Base-by-base conservation (phyloP, 1,140 invertebrate genomes). In the Papilio aristodemus region DNA sequence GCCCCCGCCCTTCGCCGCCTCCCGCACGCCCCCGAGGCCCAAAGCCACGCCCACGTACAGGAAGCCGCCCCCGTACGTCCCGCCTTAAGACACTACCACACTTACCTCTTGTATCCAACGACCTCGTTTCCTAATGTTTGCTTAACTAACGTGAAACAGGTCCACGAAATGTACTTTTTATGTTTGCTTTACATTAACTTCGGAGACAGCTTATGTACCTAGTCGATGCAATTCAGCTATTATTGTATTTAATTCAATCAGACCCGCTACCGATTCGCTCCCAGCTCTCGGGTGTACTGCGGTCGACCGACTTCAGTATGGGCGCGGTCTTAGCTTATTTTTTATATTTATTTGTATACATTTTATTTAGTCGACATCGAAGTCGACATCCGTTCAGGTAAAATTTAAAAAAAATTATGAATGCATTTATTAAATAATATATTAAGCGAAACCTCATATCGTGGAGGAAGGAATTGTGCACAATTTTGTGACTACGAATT, bases 61-160 rank as follows among this genome's bases (percentile, higher is more conserved):
- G 80, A 97, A 97, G 91, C 97, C 97, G 41, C 97, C 97, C 69
- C 97, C 97, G 14, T 98, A 98, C 87, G 96, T 97, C 71, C 97
- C 97, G 67, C 97, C 97, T 92, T 97, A 97, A 97, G 67, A 71
- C 41, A 54, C 36, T 36, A 6, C 59, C 36, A 1, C 50, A 8
- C 6, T 10, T 11, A 25, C 14, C 32, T 13, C 59, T 13, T 13
- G 36, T 11, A 0, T 3, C n/a, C 10, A 19, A 10, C 22, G 25
- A 58, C 27, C 13, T 5, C 27, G 25, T 58, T 58, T n/a, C 25
- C 22, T 32, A 8, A 58, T 32, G 2, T 1, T 58, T 19, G 43
- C 43, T 50, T 50, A 4, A 50, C 43, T 50, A 50, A 50, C 17
- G 14, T 50, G 27, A 32, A 50, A 50, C 43, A n/a, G 43, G 43